phyloP scores from a whole-genome alignment of 2,113 vertebrate species.

The Prionailurus bengalensis region DNA sequence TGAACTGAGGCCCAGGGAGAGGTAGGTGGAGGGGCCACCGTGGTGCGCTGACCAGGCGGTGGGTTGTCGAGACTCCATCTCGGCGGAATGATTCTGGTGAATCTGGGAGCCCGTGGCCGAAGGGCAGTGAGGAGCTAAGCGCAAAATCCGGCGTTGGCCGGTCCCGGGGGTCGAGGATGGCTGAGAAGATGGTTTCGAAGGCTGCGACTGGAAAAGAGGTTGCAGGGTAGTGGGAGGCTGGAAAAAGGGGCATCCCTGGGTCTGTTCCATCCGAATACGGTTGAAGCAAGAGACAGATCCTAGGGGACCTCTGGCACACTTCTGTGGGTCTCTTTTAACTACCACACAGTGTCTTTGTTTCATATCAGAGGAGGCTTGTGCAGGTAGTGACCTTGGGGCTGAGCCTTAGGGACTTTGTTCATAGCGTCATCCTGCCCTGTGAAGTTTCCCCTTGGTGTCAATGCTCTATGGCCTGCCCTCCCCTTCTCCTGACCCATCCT shows the following conservation, averaged over 20 bases:
- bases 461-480: background rate
- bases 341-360: background rate
- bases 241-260: background rate
- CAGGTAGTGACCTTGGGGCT: background rate
- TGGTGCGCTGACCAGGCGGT: background rate
- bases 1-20: background rate
- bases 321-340: background rate
- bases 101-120: background rate
- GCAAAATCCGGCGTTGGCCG: background rate
- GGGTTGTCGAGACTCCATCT: background rate
- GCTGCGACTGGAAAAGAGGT: background rate
- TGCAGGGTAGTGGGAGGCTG: background rate
- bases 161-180: background rate
- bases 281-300: background rate
- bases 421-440: background rate
- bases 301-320: background rate
- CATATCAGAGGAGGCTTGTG: background rate
- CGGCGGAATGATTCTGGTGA: background rate
- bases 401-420: too few relatives aligned
- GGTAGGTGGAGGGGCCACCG: background rate
- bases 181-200: background rate
- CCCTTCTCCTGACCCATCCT: background rate
- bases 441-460: background rate
- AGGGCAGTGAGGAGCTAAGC: background rate
- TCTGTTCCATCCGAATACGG: background rate